Evolutionary conservation across 2,113 vertebrate species (phyloP).

Genomic region (Clarias macrocephalus): DNA sequence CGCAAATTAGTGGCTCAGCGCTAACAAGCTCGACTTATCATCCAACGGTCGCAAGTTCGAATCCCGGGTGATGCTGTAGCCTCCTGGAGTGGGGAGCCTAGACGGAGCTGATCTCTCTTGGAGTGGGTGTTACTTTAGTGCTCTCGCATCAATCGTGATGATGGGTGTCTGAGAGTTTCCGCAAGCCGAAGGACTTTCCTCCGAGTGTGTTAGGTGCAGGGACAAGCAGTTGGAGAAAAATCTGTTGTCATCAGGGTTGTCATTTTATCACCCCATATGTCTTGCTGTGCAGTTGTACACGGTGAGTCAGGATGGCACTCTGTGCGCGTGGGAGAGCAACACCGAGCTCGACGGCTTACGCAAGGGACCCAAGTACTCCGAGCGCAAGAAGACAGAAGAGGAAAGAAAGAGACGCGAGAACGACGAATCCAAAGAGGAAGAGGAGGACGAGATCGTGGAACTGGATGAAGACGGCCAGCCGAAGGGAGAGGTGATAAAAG

Average conservation of each 20-base stretch:
- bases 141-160: too few species aligned
- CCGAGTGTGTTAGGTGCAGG: too few species aligned
- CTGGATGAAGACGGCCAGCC: constrained; percentile 60
- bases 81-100: too few species aligned
- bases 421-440: constrained; percentile 46
- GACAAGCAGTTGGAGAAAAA: neutral
- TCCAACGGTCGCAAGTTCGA: too few species aligned
- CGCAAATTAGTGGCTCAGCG: too few species aligned
- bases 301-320: constrained; percentile 86
- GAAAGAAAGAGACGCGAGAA: constrained; percentile 55
- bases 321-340: constrained; percentile 94
- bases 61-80: too few species aligned
- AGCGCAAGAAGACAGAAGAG: constrained; percentile 66
- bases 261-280: neutral
- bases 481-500: constrained; percentile 76
- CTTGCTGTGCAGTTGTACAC: constrained; percentile 82
- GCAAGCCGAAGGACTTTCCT: too few species aligned
- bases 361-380: constrained; percentile 49
- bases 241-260: too few species aligned
- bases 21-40: too few species aligned
- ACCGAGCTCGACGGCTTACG: constrained; percentile 77
- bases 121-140: too few species aligned
- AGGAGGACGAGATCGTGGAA: constrained; percentile 60
- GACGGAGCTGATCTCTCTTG: too few species aligned
- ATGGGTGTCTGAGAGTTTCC: too few species aligned